A percentile compares a stretch with the other conserved stretches of the same genome.
Conservation (phyloP, 2,113 vertebrate genomes). For the Danio rerio region DNA sequence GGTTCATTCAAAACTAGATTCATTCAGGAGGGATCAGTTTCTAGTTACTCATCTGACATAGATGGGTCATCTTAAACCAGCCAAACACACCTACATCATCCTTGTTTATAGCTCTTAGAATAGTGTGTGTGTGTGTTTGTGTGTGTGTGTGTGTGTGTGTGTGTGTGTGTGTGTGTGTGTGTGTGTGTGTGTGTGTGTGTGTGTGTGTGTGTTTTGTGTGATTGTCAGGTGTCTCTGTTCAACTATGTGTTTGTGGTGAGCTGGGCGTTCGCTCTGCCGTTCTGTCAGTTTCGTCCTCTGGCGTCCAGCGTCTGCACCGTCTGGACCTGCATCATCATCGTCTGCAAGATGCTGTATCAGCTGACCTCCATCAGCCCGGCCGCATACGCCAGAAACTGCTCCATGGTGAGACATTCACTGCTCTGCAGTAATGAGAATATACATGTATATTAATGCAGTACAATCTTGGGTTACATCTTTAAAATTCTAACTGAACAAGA, state of each 20-base stretch:
- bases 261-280: constrained; percentile 96
- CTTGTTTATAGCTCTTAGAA: constrained; percentile 47
- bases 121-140: no score
- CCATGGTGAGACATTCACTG: constrained; percentile 72
- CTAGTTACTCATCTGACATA: no score
- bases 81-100: no score
- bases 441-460: no score
- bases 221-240: constrained; percentile 88
- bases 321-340: constrained; percentile 95
- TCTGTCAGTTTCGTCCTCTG: constrained; percentile 88
- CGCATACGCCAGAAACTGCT: constrained; percentile 84
- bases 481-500: no score
- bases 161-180: background rate
- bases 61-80: no score
- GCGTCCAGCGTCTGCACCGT: constrained; percentile 95
- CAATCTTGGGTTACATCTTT: no score
- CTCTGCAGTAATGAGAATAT: no score
- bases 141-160: no score
- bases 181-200: no score
- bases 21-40: no score
- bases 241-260: constrained; percentile 90
- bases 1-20: no score
- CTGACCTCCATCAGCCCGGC: constrained; percentile 85
- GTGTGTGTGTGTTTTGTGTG: background rate
- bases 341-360: constrained; percentile 99